Percentiles rank a stretch among this genome's conserved stretches.
These are phyloP conservation scores for Mustela nigripes DNA, from an alignment of 2,113 vertebrate species.

Conservation along the genomic window DNA sequence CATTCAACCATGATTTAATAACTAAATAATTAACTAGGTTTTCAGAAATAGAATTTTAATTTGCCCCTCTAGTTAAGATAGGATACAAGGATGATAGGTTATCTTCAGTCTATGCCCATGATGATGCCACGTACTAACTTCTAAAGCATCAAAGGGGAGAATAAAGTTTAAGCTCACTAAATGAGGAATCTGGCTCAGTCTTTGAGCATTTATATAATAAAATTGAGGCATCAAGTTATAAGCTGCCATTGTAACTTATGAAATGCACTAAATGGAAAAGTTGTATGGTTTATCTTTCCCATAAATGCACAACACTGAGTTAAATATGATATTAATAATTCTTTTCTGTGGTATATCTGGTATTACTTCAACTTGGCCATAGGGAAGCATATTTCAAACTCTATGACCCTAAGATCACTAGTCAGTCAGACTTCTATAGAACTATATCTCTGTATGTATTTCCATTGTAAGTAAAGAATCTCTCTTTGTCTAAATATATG, in stretches of 20 bases:
- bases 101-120: background rate
- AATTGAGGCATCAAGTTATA: background rate
- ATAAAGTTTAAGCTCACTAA: background rate
- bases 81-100: background rate
- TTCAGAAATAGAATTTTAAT: background rate
- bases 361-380: background rate
- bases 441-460: background rate
- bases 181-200: background rate
- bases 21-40: background rate
- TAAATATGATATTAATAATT: background rate
- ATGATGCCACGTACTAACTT: background rate
- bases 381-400: background rate
- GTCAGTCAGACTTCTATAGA: background rate
- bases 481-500: conserved; percentile 12
- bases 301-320: background rate
- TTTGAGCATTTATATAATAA: background rate
- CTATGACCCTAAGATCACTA: background rate
- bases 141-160: background rate
- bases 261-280: background rate
- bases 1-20: background rate
- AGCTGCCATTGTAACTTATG: conserved; percentile 4
- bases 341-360: background rate
- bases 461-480: background rate
- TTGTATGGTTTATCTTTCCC: background rate
- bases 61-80: background rate